Percentiles rank a stretch among this genome's conserved stretches.
These are phyloP conservation scores for Cephalopachus bancanus DNA, from an alignment of 2,797 vertebrate species.

Conservation along the genomic window DNA sequence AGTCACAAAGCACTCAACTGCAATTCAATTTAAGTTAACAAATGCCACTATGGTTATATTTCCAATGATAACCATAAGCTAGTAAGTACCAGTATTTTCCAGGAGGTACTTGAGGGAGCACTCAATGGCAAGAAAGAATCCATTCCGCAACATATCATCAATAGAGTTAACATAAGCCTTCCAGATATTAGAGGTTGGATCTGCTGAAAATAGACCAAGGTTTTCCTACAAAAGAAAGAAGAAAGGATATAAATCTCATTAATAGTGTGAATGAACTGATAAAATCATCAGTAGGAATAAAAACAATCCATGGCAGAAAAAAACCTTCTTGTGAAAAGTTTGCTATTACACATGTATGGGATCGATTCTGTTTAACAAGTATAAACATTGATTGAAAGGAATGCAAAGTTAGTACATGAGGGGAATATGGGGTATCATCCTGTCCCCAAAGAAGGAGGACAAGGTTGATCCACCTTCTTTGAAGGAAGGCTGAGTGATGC, in stretches of 20 bases:
- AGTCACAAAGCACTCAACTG: neutral
- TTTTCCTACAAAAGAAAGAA: conserved; percentile 91
- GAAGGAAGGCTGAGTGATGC: neutral
- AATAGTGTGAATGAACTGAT: neutral
- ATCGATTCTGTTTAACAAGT: neutral
- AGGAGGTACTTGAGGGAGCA: conserved; percentile 95
- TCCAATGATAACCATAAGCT: neutral
- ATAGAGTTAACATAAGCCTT: conserved; percentile 93
- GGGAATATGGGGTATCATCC: too few relatives aligned
- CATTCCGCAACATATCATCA: conserved; percentile 95
- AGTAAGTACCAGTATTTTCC: conserved; percentile 94
- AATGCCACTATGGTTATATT: neutral
- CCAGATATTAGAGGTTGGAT: conserved; percentile 92
- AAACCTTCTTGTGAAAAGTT: neutral
- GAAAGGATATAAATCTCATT: neutral
- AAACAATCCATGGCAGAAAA: neutral
- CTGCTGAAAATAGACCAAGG: conserved; percentile 90
- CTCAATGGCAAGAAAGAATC: conserved; percentile 94
- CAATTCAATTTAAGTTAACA: neutral
- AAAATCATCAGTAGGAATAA: neutral
- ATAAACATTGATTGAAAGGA: neutral
- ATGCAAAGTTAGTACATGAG: neutral
- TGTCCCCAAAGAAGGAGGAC: neutral
- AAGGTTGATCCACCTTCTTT: neutral
- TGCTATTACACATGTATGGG: neutral